A percentile compares a stretch with the other conserved stretches of the same genome.
Evolutionary conservation across 2,797 vertebrate genomes (phyloP).

Genomic region (Sciaenops ocellatus): DNA sequence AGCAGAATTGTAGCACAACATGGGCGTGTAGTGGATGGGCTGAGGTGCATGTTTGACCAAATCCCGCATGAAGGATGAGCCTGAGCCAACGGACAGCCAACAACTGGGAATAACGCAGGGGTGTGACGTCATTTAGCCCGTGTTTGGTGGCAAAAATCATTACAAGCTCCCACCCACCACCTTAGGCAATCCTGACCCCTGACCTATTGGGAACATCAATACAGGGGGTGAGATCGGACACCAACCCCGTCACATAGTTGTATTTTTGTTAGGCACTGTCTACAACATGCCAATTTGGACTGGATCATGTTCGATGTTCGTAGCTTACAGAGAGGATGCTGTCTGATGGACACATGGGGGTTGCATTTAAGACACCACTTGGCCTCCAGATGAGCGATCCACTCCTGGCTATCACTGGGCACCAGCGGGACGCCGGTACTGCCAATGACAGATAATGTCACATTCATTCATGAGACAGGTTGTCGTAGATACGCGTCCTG

Average conservation of each 20-base stretch:
- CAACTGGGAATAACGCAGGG: not conserved
- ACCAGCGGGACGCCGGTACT: not conserved
- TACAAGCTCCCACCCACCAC: slow-evolving; percentile 32
- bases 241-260: not conserved
- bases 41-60: too few species aligned
- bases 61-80: too few species aligned
- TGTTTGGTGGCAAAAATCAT: slow-evolving; percentile 59
- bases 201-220: slow-evolving; percentile 20
- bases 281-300: not conserved
- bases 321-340: slow-evolving; percentile 9
- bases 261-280: not conserved
- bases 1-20: too few species aligned
- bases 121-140: slow-evolving; percentile 43
- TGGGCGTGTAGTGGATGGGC: too few species aligned
- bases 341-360: not conserved
- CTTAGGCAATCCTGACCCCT: slow-evolving; percentile 29
- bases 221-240: not conserved
- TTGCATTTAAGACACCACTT: slow-evolving; percentile 11
- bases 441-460: slow-evolving; percentile 5
- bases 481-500: not conserved
- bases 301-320: not conserved
- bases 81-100: too few species aligned
- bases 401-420: not conserved
- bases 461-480: not conserved
- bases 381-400: slow-evolving; percentile 8